A percentile compares a stretch with the other conserved stretches of the same genome.
Evolutionary conservation across 2,113 vertebrate species (phyloP).

Genomic region (Pipra filicauda): DNA sequence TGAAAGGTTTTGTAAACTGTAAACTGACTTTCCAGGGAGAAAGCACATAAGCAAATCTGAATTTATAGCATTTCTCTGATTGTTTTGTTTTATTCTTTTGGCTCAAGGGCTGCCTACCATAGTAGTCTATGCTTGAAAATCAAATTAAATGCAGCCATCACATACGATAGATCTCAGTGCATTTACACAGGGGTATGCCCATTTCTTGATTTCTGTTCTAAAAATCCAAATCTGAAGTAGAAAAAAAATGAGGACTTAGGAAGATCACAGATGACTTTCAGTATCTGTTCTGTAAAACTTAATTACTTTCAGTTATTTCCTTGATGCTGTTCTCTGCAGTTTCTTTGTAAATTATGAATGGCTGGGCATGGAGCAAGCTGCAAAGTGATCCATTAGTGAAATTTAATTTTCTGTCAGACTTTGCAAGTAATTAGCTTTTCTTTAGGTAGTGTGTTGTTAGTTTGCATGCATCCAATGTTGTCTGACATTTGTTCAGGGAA

Average conservation of each 20-base stretch:
- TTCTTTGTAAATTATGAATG: background rate
- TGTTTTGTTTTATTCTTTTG: background rate
- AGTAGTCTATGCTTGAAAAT: background rate
- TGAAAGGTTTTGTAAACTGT: background rate
- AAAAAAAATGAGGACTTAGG: background rate
- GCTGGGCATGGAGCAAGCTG: background rate
- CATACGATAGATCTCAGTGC: background rate
- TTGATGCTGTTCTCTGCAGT: background rate
- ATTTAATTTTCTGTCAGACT: background rate
- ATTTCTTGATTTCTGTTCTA: background rate
- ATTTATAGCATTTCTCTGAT: background rate
- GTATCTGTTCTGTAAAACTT: background rate
- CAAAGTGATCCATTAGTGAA: background rate
- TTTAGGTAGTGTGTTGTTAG: background rate
- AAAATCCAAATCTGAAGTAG: background rate
- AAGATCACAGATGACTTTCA: background rate
- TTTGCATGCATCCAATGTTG: background rate
- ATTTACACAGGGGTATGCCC: background rate
- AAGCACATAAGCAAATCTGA: background rate
- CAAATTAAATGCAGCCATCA: background rate
- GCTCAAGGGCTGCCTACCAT: background rate
- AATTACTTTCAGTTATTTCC: background rate
- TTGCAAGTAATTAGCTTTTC: constrained; percentile 4
- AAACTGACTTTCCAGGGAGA: background rate
- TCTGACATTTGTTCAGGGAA: background rate